A percentile compares a stretch with the other conserved stretches of the same genome.
These are phyloP conservation scores for Hetaerina americana DNA, from an alignment of 1,140 invertebrate species.

Conservation along the genomic window DNA sequence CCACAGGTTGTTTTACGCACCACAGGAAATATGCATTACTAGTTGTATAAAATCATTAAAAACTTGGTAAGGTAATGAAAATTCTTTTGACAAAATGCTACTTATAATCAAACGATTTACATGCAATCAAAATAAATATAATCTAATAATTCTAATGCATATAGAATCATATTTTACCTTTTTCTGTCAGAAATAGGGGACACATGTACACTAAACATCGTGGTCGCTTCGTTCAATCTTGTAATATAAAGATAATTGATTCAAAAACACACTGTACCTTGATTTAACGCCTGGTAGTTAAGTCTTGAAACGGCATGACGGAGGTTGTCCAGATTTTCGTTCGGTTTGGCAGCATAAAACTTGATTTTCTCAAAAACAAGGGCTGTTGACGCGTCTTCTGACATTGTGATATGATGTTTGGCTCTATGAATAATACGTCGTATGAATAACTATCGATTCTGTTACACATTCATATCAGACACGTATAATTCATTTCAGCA, in stretches of 20 bases:
- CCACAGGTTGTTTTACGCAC: too few species aligned
- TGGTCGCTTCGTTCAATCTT: background rate
- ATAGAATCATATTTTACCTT: background rate
- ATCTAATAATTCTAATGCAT: too few species aligned
- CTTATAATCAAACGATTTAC: too few species aligned
- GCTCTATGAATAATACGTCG: too few species aligned
- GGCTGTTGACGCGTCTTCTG: background rate
- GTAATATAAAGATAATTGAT: background rate
- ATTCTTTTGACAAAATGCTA: too few species aligned
- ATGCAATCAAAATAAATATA: too few species aligned
- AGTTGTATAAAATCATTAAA: too few species aligned
- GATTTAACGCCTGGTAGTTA: background rate
- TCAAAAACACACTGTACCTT: background rate
- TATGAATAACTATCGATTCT: too few species aligned
- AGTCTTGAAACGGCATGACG: background rate
- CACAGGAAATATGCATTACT: too few species aligned
- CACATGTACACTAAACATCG: background rate
- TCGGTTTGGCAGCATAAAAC: background rate
- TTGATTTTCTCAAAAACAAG: background rate
- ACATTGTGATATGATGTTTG: background rate
- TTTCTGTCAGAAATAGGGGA: background rate
- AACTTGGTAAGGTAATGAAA: too few species aligned
- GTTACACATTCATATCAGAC: too few species aligned
- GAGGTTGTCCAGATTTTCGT: background rate
- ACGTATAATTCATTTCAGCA: too few species aligned